Evolutionary conservation across 2,113 vertebrate genomes (phyloP).

Genomic region (Hirundichthys speculiger): DNA sequence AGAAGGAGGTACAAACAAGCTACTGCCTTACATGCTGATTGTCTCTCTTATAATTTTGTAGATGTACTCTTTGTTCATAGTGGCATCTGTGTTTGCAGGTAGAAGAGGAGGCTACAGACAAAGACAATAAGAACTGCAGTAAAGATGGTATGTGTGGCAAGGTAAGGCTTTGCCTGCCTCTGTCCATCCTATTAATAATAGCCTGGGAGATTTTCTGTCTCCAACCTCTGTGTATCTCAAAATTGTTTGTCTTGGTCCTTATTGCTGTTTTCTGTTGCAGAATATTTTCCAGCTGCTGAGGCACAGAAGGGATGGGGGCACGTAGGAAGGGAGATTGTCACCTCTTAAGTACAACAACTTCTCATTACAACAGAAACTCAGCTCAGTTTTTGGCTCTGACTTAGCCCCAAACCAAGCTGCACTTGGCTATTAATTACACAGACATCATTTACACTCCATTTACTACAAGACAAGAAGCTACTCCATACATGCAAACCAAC

Average conservation of each 20-base stretch:
- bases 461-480: slow-evolving; percentile 35
- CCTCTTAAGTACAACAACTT: slow-evolving; percentile 65
- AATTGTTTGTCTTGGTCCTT: slow-evolving; percentile 28
- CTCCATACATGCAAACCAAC: slow-evolving; percentile 36
- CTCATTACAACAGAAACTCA: slow-evolving; percentile 5
- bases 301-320: slow-evolving; percentile 91
- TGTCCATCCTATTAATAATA: slow-evolving; percentile 32
- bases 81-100: slow-evolving; percentile 73
- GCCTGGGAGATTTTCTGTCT: slow-evolving; percentile 8
- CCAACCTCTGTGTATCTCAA: slow-evolving; percentile 7
- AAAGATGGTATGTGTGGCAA: slow-evolving; percentile 89
- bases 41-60: neutral
- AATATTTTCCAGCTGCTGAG: slow-evolving; percentile 96
- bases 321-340: slow-evolving; percentile 84
- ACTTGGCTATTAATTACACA: slow-evolving; percentile 35
- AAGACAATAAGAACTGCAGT: slow-evolving; percentile 88
- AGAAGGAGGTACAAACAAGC: slow-evolving; percentile 87
- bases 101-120: slow-evolving; percentile 85
- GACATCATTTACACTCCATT: slow-evolving; percentile 47
- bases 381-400: slow-evolving; percentile 41
- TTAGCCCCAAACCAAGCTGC: slow-evolving; percentile 34
- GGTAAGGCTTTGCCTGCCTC: slow-evolving; percentile 84
- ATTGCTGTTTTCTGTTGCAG: slow-evolving; percentile 79
- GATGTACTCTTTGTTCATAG: neutral
- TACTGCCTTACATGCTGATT: neutral